phyloP scores from a whole-genome alignment of 2,888 invertebrate genomes.

The Ectropis crepuscularia region DNA sequence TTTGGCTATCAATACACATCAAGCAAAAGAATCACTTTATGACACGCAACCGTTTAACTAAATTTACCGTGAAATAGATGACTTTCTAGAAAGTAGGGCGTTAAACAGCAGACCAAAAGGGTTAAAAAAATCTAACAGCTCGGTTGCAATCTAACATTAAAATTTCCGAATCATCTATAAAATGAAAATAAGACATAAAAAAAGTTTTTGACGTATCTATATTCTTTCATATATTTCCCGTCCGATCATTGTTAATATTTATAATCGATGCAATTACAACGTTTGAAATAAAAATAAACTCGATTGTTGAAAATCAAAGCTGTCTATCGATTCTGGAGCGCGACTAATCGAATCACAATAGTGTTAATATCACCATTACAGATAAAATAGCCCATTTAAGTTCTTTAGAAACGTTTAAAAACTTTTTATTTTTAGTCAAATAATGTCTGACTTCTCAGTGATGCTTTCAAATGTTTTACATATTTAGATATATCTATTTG shows the following conservation, averaged over 20 bases:
- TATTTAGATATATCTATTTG: no score
- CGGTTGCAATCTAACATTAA: no score
- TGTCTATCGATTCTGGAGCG: slow-evolving; percentile 62
- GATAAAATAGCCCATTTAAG: slow-evolving; percentile 45
- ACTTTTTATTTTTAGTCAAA: not conserved
- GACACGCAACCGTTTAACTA: slow-evolving; percentile 44
- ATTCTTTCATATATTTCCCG: slow-evolving; percentile 28
- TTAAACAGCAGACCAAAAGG: slow-evolving; percentile 11
- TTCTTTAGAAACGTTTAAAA: slow-evolving; percentile 3
- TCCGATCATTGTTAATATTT: slow-evolving; percentile 40
- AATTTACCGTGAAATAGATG: slow-evolving; percentile 73
- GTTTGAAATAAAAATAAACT: slow-evolving; percentile 48
- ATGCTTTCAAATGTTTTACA: no score
- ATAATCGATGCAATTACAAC: slow-evolving; percentile 32
- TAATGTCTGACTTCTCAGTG: no score
- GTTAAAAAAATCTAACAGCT: slow-evolving; percentile 4
- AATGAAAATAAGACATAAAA: not conserved
- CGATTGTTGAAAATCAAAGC: slow-evolving; percentile 64
- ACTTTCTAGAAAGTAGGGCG: slow-evolving; percentile 22
- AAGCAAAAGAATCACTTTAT: slow-evolving; percentile 62
- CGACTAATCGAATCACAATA: slow-evolving; percentile 62
- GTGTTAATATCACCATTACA: slow-evolving; percentile 47
- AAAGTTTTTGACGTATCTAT: no score
- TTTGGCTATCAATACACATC: slow-evolving; percentile 68
- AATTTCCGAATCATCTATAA: slow-evolving; percentile 1